Conservation (phyloP, 1,140 invertebrate species). For the Araneus ventricosus region DNA sequence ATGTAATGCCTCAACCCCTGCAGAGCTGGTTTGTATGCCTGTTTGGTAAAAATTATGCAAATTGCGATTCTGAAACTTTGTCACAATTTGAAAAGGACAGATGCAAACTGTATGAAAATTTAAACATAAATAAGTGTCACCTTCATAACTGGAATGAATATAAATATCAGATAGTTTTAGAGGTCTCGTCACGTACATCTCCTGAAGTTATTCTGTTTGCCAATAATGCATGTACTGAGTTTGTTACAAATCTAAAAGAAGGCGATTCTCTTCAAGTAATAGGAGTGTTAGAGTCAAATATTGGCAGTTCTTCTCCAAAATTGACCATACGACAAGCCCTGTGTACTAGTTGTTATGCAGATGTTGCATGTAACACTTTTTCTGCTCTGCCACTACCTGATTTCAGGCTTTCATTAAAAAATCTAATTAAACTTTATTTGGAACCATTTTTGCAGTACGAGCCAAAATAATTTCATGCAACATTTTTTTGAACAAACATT, state of each 20-base stretch:
- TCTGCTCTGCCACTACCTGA: neutral
- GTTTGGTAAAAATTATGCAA: constrained; percentile 37
- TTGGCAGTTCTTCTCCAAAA: constrained; percentile 30
- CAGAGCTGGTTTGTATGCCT: constrained; percentile 49
- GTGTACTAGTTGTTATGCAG: constrained; percentile 50
- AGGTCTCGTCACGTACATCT: constrained; percentile 52
- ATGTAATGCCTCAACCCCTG: constrained; percentile 41
- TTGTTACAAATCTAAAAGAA: constrained; percentile 62
- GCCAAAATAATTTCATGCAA: neutral
- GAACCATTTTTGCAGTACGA: constrained; percentile 46
- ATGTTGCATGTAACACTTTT: constrained; percentile 17
- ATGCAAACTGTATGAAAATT: constrained; percentile 49
- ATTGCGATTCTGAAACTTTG: constrained; percentile 26
- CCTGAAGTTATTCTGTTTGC: constrained; percentile 49
- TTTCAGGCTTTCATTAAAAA: constrained; percentile 46
- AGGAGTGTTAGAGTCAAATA: constrained; percentile 57
- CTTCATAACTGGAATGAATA: constrained; percentile 69
- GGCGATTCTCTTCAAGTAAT: constrained; percentile 54
- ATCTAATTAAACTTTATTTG: constrained; percentile 61
- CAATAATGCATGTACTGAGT: constrained; percentile 36
- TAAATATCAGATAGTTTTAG: constrained; percentile 52
- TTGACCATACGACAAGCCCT: constrained; percentile 33
- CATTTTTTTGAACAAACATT: neutral
- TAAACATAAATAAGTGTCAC: constrained; percentile 56
- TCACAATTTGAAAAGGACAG: constrained; percentile 37